Percentiles rank a stretch among this genome's conserved stretches.
Evolutionary conservation across 1,140 invertebrate species (phyloP).

Genomic region (Papilio xuthus): DNA sequence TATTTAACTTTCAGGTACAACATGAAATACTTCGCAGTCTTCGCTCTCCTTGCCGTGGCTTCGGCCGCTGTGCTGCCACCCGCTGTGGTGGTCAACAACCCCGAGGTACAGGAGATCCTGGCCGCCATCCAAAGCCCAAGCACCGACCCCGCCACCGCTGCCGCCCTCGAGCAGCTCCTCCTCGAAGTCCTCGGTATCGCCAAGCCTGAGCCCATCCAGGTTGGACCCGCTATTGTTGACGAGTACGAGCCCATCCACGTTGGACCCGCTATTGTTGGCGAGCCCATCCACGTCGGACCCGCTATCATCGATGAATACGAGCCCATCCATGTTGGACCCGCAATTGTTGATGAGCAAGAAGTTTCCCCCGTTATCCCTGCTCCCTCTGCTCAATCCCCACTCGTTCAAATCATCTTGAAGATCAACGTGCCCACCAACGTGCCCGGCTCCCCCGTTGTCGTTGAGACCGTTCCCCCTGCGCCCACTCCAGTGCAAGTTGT

Average conservation of each 20-base stretch:
- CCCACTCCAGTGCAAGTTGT: constrained; percentile 49
- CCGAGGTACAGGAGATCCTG: constrained; percentile 45
- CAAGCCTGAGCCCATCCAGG: too few species aligned
- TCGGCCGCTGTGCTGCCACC: constrained; percentile 51
- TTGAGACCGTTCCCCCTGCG: background rate
- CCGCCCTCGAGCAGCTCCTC: constrained; percentile 28
- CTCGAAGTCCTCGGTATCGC: too few species aligned
- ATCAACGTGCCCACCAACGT: constrained; percentile 45
- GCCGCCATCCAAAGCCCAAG: constrained; percentile 20
- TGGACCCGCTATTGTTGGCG: too few species aligned
- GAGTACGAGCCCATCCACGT: too few species aligned
- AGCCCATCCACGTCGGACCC: constrained; percentile 40
- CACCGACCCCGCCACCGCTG: constrained; percentile 37
- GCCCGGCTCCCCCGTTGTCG: constrained; percentile 37
- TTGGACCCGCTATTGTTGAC: too few species aligned
- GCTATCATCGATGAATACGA: constrained; percentile 41
- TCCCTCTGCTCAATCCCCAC: constrained; percentile 45
- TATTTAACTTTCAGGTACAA: constrained; percentile 32
- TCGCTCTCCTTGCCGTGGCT: constrained; percentile 50
- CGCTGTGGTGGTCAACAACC: constrained; percentile 31
- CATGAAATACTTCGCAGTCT: constrained; percentile 66
- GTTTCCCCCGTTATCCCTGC: constrained; percentile 42
- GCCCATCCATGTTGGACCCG: constrained; percentile 35
- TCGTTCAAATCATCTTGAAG: constrained; percentile 67
- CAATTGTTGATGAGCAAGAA: constrained; percentile 41